Conservation (phyloP, 2,797 vertebrate genomes). For the Naso thynnoides region DNA sequence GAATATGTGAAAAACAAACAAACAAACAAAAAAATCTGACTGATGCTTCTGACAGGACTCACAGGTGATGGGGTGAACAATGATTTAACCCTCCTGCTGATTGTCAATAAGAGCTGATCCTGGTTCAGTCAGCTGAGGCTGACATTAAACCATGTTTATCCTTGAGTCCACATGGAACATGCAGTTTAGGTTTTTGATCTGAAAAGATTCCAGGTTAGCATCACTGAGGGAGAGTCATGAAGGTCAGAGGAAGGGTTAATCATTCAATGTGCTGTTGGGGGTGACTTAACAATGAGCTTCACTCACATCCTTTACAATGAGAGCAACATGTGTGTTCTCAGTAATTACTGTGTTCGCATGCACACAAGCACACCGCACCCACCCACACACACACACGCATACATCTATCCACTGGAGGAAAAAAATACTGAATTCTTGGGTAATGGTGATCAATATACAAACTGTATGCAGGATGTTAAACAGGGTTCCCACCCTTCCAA, state of each 20-base stretch:
- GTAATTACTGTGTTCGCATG: conserved; percentile 30
- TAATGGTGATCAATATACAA: conserved; percentile 65
- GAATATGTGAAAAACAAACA: conserved; percentile 8
- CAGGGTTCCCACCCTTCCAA: conserved; percentile 74
- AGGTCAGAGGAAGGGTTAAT: conserved; percentile 73
- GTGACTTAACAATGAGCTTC: conserved; percentile 45
- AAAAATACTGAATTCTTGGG: conserved; percentile 56
- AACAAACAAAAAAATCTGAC: neutral
- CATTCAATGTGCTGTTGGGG: conserved; percentile 54
- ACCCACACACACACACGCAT: conserved; percentile 27
- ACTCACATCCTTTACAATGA: conserved; percentile 49
- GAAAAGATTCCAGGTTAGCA: neutral
- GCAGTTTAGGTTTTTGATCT: neutral
- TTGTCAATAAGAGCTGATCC: conserved; percentile 8
- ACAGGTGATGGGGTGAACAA: conserved; percentile 48
- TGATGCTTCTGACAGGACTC: conserved; percentile 29
- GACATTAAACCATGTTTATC: neutral
- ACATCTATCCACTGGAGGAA: conserved; percentile 36
- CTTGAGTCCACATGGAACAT: neutral
- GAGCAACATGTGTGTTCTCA: conserved; percentile 41
- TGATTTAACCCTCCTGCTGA: conserved; percentile 68
- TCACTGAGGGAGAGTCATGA: neutral
- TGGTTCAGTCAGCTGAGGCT: conserved; percentile 16
- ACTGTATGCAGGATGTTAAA: conserved; percentile 68
- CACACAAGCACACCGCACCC: conserved; percentile 4